Conservation (phyloP, 2,797 vertebrate species). For the Cyclopterus lumpus region DNA sequence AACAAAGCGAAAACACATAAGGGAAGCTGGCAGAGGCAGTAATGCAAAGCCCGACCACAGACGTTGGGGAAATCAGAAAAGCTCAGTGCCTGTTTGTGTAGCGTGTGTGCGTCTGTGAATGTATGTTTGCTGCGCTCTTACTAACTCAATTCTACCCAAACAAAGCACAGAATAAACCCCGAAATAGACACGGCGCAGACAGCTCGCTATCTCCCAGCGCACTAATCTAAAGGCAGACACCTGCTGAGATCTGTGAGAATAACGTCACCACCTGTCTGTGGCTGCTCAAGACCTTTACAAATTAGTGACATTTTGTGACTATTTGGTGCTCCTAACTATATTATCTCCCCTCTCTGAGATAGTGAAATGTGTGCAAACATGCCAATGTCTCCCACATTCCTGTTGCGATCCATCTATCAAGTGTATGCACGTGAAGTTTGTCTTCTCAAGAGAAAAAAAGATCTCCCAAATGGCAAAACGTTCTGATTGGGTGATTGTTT, state of each 20-base stretch:
- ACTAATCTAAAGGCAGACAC: conserved; percentile 37
- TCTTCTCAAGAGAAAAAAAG: background rate
- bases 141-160: conserved; percentile 32
- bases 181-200: conserved; percentile 34
- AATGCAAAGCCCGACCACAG: conserved; percentile 54
- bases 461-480: background rate
- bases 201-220: conserved; percentile 18
- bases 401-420: background rate
- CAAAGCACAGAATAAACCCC: conserved; percentile 52
- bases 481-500: background rate
- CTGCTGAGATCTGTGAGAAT: conserved; percentile 13
- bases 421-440: background rate
- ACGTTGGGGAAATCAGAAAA: conserved; percentile 70
- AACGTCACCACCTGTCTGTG: conserved; percentile 4
- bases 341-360: background rate
- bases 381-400: no score
- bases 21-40: conserved; percentile 30
- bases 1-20: conserved; percentile 5
- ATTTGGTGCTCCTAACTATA: conserved; percentile 2
- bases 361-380: background rate
- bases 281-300: conserved; percentile 13
- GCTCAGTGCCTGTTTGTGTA: conserved; percentile 56
- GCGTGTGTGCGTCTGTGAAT: conserved; percentile 23
- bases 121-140: conserved; percentile 47
- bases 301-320: conserved; percentile 1